phyloP scores from a whole-genome alignment of 1,140 invertebrate species.

The Diorhabda elongata region DNA sequence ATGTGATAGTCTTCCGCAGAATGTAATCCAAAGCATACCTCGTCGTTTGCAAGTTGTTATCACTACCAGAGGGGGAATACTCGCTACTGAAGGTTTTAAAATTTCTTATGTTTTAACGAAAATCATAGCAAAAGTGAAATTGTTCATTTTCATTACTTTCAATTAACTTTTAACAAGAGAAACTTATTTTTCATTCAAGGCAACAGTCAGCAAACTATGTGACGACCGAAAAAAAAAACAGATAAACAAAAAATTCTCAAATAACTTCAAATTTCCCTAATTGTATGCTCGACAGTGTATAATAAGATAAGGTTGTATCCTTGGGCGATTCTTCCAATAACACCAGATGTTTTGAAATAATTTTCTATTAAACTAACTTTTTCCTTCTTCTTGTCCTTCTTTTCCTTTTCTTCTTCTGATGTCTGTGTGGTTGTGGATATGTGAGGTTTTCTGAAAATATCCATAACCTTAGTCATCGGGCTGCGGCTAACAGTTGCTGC shows the following conservation, averaged over 20 bases:
- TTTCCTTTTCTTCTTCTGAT: slow-evolving; percentile 22
- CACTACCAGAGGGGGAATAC: slow-evolving; percentile 2
- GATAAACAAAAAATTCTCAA: no score
- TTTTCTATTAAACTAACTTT: slow-evolving; percentile 19
- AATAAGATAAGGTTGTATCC: no score
- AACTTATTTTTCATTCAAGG: not conserved
- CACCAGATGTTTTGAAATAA: not conserved
- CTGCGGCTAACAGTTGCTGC: slow-evolving; percentile 54
- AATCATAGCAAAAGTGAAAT: not conserved
- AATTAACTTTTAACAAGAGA: not conserved
- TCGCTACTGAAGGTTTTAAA: slow-evolving; percentile 3
- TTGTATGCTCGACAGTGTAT: no score
- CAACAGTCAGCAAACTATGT: not conserved
- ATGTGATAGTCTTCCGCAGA: slow-evolving; percentile 3
- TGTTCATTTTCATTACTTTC: not conserved
- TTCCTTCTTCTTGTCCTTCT: slow-evolving; percentile 24
- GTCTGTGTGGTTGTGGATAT: not conserved
- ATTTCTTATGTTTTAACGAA: slow-evolving; percentile 3
- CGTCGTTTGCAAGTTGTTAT: slow-evolving; percentile 7
- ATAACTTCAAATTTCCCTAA: no score
- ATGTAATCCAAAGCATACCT: not conserved
- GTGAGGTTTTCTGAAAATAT: slow-evolving; percentile 69
- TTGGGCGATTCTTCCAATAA: not conserved
- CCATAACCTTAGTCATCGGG: slow-evolving; percentile 83
- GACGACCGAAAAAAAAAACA: not conserved